Conservation (phyloP, 2,888 invertebrate genomes). For the Cecidostiba fungosa region DNA sequence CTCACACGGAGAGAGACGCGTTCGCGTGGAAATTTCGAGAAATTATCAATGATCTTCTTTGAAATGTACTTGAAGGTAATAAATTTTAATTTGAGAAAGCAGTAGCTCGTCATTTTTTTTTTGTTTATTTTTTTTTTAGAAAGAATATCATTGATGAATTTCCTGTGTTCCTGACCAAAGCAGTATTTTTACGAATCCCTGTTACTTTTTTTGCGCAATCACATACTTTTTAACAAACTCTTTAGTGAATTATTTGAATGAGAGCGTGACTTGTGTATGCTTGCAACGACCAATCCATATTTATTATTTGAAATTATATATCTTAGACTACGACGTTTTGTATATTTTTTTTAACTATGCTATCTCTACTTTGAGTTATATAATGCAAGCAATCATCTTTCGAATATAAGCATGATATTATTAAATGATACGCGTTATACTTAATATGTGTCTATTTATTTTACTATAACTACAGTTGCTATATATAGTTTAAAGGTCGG, state of each 20-base stretch:
- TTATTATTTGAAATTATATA: conserved; percentile 39
- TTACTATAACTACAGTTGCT: neutral
- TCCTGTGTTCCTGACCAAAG: conserved; percentile 48
- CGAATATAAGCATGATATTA: neutral
- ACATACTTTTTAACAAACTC: neutral
- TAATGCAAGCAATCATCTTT: neutral
- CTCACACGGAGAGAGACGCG: neutral
- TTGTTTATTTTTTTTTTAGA: neutral
- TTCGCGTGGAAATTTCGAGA: neutral
- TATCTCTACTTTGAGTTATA: neutral
- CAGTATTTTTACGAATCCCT: conserved; percentile 55
- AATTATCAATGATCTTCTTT: conserved; percentile 50
- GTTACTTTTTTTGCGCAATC: conserved; percentile 15
- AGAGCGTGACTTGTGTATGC: conserved; percentile 33
- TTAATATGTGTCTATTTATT: neutral
- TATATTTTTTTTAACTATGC: neutral
- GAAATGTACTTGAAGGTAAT: neutral
- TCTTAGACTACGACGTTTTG: conserved; percentile 7
- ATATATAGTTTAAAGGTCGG: neutral
- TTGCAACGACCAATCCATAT: conserved; percentile 35
- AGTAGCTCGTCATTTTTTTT: conserved; percentile 17
- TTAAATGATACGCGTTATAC: neutral
- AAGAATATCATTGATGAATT: conserved; percentile 56
- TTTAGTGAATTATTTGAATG: conserved; percentile 14
- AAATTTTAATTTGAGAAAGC: neutral